Conservation (phyloP, 2,888 invertebrate species). For the Platycnemis pennipes region DNA sequence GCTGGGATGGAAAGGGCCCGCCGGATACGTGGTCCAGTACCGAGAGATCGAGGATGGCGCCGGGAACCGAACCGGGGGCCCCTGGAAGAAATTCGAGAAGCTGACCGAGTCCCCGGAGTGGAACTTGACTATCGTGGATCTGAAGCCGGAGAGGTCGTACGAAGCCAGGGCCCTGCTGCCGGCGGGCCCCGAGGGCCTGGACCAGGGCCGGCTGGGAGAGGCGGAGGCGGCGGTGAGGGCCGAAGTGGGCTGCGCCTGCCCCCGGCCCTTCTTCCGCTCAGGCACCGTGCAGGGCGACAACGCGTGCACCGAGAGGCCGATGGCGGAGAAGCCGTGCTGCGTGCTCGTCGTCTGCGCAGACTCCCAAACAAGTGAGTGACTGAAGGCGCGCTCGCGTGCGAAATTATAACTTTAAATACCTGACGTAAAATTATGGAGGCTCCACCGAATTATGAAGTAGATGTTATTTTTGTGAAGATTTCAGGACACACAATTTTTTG, state of each 20-base stretch:
- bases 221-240: not conserved
- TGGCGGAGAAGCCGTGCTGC: constrained; percentile 87
- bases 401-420: too few relatives aligned
- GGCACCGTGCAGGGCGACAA: constrained; percentile 86
- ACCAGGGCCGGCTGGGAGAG: constrained; percentile 28
- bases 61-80: not conserved
- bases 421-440: too few relatives aligned
- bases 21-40: constrained; percentile 60
- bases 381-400: too few relatives aligned
- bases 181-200: constrained; percentile 7
- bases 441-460: too few relatives aligned
- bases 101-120: constrained; percentile 55
- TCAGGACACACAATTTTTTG: too few relatives aligned
- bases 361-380: constrained; percentile 79
- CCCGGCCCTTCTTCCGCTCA: constrained; percentile 85
- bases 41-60: not conserved
- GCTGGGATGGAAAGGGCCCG: constrained; percentile 59
- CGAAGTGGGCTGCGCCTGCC: constrained; percentile 79
- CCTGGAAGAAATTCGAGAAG: constrained; percentile 50
- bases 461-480: too few relatives aligned
- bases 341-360: constrained; percentile 86
- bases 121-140: constrained; percentile 21
- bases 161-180: constrained; percentile 60
- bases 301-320: constrained; percentile 86
- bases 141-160: constrained; percentile 48